Percentiles rank a stretch among this genome's conserved stretches.
Conservation (phyloP, 1,140 invertebrate genomes). For the Parasteatoda tepidariorum region DNA sequence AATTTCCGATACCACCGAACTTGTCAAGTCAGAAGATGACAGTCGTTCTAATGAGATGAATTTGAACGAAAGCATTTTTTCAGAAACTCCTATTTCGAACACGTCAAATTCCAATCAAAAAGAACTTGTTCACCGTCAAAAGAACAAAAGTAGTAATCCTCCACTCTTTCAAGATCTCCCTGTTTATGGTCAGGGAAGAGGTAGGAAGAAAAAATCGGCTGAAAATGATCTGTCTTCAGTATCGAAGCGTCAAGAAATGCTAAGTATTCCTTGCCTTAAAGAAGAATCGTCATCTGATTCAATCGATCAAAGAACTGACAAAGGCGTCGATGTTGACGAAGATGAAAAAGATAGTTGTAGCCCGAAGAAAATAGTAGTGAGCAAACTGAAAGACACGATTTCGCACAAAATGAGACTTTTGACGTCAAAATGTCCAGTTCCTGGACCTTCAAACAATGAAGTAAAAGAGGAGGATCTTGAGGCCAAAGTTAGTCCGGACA, state of each 20-base stretch:
- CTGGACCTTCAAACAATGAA: not conserved
- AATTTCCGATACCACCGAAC: no score
- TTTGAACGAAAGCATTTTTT: no score
- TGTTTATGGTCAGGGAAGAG: slow-evolving; percentile 29
- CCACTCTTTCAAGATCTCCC: no score
- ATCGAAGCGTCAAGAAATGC: not conserved
- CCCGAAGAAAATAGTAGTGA: not conserved
- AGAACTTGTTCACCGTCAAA: no score
- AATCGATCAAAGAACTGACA: not conserved
- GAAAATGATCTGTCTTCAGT: slow-evolving; percentile 1
- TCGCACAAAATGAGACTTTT: not conserved
- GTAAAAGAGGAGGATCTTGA: not conserved
- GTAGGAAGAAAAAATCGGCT: slow-evolving; percentile 1
- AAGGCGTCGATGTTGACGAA: no score
- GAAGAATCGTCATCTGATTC: not conserved
- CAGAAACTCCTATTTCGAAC: no score
- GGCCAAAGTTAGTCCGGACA: no score
- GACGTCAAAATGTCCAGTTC: not conserved
- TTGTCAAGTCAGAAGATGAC: no score
- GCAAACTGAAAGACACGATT: not conserved
- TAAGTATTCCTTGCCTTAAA: not conserved
- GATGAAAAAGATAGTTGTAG: no score
- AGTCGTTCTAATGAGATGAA: no score
- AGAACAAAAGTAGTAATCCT: no score
- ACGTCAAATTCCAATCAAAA: no score